These are phyloP conservation scores for Hypsopygia costalis DNA, from an alignment of 2,888 invertebrate genomes.

Conservation along the genomic window DNA sequence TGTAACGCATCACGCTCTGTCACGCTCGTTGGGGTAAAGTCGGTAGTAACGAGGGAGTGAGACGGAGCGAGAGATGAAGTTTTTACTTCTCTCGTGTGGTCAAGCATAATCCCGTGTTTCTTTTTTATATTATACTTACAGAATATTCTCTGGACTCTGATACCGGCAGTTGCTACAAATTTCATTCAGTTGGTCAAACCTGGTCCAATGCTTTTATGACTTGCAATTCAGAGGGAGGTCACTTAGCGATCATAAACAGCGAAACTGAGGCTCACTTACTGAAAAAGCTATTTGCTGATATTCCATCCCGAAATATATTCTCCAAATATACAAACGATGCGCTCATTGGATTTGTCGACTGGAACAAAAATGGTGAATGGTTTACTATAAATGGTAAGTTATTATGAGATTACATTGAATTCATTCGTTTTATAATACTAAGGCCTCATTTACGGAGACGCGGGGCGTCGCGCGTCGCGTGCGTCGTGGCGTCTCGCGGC, in stretches of 20 bases:
- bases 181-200: constrained; percentile 16
- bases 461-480: too few species aligned
- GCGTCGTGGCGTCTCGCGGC: too few species aligned
- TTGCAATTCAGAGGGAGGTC: constrained; percentile 20
- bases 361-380: constrained; percentile 11
- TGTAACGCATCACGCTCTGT: too few species aligned
- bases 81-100: too few species aligned
- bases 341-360: constrained; percentile 12
- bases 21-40: neutral
- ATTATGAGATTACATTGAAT: neutral
- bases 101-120: too few species aligned
- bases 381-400: constrained; percentile 17
- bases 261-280: constrained; percentile 14
- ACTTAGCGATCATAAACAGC: constrained; percentile 23
- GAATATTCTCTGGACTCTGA: too few species aligned
- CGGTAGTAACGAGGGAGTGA: too few species aligned
- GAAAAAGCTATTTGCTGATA: constrained; percentile 12
- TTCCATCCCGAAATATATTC: constrained; percentile 8
- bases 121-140: too few species aligned
- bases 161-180: constrained; percentile 25
- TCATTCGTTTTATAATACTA: too few species aligned
- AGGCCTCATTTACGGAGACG: too few species aligned
- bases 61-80: too few species aligned
- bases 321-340: constrained; percentile 8
- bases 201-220: constrained; percentile 18